Conservation (phyloP, 2,888 invertebrate genomes). For the Pelosia muscerda region DNA sequence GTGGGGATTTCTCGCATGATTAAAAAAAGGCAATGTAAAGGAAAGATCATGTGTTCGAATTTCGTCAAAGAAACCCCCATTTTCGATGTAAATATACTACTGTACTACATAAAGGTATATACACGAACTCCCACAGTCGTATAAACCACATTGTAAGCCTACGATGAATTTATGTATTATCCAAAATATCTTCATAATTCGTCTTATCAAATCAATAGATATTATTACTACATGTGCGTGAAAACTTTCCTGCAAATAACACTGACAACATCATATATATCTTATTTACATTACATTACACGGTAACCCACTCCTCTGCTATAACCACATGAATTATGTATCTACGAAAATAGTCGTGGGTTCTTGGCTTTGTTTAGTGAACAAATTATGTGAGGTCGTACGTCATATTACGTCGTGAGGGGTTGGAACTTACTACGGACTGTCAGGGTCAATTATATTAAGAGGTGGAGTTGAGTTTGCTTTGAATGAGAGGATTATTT, state of each 20-base stretch:
- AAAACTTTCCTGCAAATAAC: background rate
- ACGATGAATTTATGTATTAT: background rate
- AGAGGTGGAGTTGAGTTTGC: background rate
- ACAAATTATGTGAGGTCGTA: conserved; percentile 29
- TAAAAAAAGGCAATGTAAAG: too few species aligned
- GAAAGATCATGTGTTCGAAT: too few species aligned
- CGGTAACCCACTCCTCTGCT: background rate
- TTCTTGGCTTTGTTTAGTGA: conserved; percentile 27
- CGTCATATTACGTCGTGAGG: conserved; percentile 9
- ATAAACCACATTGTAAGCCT: background rate
- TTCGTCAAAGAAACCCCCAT: too few species aligned
- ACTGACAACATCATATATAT: background rate
- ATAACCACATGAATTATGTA: conserved; percentile 18
- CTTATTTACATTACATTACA: conserved; percentile 3
- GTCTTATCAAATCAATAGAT: background rate
- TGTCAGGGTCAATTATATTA: conserved; percentile 6
- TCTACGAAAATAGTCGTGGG: conserved; percentile 24
- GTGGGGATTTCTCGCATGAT: too few species aligned
- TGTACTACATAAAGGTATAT: too few species aligned
- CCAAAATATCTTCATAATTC: background rate
- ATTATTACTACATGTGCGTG: background rate
- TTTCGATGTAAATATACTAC: too few species aligned
- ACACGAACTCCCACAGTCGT: too few species aligned
- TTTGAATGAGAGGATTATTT: background rate
- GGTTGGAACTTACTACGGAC: background rate